Base-by-base conservation (phyloP, 2,113 vertebrate genomes). In the Limnothrissa miodon region DNA sequence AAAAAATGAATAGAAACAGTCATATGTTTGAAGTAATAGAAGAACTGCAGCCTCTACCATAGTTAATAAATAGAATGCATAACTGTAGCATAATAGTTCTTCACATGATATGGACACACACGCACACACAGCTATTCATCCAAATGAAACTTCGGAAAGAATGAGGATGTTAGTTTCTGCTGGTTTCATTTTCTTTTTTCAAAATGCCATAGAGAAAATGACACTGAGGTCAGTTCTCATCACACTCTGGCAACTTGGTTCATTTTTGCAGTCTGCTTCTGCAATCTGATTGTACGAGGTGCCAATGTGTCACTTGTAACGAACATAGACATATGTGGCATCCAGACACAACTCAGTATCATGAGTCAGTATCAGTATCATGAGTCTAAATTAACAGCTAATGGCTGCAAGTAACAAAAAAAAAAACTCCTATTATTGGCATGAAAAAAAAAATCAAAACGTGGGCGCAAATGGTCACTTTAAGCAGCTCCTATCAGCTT, bases 331-430 rank as follows among this genome's bases (percentile, higher is more conserved):
- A 17, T 78, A 84, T 79, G 87, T 82, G 53, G 81, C 21, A 33
- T 21, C 39, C 42, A 3, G 51, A 70, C 17, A 56, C 81, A 8
- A 25, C 10, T 39, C 46, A 56, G 25, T n/a, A n/a, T n/a, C n/a
- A n/a, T n/a, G n/a, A n/a, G n/a, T n/a, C n/a, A 70, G 66, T 45
- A 29, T 25, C 48, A 84, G 81, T 53, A 82, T 44, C 82, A 0
- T 7, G 48, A 78, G 56, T 82, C 82, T 10, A 11, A 78, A 78
- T 81, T 74, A 86, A 80, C 25, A 42, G 86, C 59, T 80, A 81
- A 53, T 81, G 78, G 42, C 81, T 85, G 82, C 85, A 83, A 87
- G 85, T 85, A n/a, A n/a, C 39, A 86, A 81, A 87, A 15, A 44
- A 82, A 81, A 81, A 78, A 79, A 23, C 53, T 78, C 59, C 45